Conservation (phyloP, 1,140 invertebrate genomes). For the Euura saliciscinereae region DNA sequence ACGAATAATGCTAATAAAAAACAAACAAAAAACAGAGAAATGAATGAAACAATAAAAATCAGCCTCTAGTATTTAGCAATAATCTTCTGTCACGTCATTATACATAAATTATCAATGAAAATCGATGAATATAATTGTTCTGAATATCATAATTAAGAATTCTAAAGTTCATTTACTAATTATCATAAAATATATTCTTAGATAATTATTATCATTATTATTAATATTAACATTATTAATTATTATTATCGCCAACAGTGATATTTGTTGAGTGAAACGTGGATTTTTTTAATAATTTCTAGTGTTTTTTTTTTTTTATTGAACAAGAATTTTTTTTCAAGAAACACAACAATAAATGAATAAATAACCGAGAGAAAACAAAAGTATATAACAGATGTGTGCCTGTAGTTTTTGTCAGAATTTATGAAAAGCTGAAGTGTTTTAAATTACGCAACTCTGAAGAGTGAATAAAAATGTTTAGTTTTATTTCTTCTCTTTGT, state of each 20-base stretch:
- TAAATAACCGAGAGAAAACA: too few species aligned
- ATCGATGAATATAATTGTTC: slow-evolving; percentile 27
- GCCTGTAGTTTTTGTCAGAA: neutral
- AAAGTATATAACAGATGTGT: neutral
- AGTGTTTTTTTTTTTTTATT: neutral
- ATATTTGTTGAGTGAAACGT: neutral
- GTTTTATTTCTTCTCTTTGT: neutral
- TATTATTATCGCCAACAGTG: neutral
- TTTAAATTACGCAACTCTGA: neutral
- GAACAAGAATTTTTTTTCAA: neutral
- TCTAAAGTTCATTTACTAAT: neutral
- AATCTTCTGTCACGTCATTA: slow-evolving; percentile 9
- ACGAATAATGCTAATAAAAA: neutral
- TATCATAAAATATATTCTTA: slow-evolving; percentile 47
- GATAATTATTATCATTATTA: slow-evolving; percentile 35
- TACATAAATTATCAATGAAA: slow-evolving; percentile 4
- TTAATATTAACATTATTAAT: slow-evolving; percentile 44
- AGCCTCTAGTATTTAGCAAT: slow-evolving; percentile 11
- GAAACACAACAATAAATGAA: neutral
- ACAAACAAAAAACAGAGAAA: slow-evolving; percentile 5
- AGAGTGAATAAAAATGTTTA: neutral
- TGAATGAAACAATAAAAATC: neutral
- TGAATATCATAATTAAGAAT: slow-evolving; percentile 22
- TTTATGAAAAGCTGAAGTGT: neutral
- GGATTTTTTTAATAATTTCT: neutral